Conservation (phyloP, 1,140 invertebrate genomes). For the Caerostris darwini region DNA sequence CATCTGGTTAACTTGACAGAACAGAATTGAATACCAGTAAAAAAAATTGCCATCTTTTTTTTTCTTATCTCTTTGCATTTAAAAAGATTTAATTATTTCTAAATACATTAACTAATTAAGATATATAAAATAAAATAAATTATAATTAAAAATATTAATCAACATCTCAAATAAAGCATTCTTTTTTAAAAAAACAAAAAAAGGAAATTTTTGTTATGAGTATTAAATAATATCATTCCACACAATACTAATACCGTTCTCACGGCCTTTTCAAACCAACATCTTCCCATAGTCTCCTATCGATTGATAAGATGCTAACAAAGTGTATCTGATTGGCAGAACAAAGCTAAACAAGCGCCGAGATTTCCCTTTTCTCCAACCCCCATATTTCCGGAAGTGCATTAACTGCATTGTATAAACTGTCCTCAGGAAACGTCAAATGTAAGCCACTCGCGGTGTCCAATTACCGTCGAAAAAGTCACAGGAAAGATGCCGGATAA, state of each 20-base stretch:
- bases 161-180: no score
- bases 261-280: neutral
- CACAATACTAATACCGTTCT: neutral
- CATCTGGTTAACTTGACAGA: no score
- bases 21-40: no score
- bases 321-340: slow-evolving; percentile 24
- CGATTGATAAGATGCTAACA: neutral
- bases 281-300: neutral
- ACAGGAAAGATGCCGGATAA: slow-evolving; percentile 5
- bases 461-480: slow-evolving; percentile 36
- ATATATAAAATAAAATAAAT: no score
- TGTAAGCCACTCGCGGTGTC: slow-evolving; percentile 41
- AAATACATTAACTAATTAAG: no score
- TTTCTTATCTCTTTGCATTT: no score
- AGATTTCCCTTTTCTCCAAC: neutral
- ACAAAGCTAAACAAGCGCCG: neutral
- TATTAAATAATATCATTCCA: no score
- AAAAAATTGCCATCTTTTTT: no score
- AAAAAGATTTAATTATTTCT: no score
- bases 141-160: no score
- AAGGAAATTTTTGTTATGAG: no score
- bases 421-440: slow-evolving; percentile 32
- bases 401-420: slow-evolving; percentile 8
- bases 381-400: neutral
- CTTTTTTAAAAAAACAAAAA: no score